Evolutionary conservation across 2,113 vertebrate genomes (phyloP).

Genomic region (Embiotoca jacksoni): DNA sequence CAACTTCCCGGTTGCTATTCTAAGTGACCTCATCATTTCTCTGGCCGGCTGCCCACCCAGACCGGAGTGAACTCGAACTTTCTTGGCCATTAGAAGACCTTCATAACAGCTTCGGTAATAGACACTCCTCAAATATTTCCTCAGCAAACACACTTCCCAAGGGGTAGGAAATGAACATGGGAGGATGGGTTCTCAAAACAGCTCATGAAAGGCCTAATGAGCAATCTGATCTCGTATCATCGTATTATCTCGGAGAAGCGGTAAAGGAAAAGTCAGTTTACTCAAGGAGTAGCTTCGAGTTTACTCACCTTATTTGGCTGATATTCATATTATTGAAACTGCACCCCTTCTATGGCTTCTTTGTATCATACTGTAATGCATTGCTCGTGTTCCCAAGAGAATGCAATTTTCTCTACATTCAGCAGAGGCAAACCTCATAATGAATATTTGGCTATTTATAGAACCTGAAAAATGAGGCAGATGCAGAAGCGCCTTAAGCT

Average conservation of each 20-base stretch:
- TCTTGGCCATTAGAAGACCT: slow-evolving; percentile 41
- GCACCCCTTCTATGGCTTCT: background rate
- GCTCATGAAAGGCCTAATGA: slow-evolving; percentile 20
- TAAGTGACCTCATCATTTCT: slow-evolving; percentile 53
- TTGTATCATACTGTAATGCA: background rate
- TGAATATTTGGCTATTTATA: background rate
- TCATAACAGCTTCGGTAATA: slow-evolving; percentile 45
- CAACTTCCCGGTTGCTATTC: slow-evolving; percentile 35
- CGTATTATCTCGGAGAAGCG: slow-evolving; percentile 8
- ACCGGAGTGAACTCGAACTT: slow-evolving; percentile 32
- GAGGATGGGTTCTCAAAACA: slow-evolving; percentile 33
- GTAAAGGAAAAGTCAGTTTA: slow-evolving; percentile 10
- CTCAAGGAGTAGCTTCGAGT: background rate
- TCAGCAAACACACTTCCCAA: slow-evolving; percentile 46
- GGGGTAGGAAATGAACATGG: slow-evolving; percentile 22
- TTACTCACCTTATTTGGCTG: slow-evolving; percentile 13
- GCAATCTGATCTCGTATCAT: too few species aligned
- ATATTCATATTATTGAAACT: slow-evolving; percentile 10
- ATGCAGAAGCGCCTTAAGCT: too few species aligned
- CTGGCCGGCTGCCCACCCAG: slow-evolving; percentile 11
- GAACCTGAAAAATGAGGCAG: background rate
- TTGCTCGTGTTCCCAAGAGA: background rate
- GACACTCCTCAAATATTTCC: slow-evolving; percentile 67
- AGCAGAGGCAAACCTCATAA: background rate
- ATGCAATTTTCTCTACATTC: too few species aligned